Conservation (phyloP, 1,140 invertebrate genomes). For the Pseudachorutes palmiensis region DNA sequence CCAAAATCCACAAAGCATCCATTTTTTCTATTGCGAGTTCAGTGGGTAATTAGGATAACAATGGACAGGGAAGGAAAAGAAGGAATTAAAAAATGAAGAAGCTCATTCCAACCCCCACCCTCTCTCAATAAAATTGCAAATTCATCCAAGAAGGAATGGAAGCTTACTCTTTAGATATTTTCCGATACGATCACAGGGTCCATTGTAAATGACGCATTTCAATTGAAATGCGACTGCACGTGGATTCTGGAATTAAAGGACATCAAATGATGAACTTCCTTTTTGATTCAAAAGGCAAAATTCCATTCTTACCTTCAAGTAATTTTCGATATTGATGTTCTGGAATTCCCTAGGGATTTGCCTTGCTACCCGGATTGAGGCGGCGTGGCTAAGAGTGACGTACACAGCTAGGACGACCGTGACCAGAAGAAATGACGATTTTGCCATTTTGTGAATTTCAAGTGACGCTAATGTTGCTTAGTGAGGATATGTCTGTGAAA, state of each 20-base stretch:
- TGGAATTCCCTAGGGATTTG: slow-evolving; percentile 35
- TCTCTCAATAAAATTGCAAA: too few relatives aligned
- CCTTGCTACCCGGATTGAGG: slow-evolving; percentile 19
- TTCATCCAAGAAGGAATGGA: not conserved
- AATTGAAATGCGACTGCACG: slow-evolving; percentile 35
- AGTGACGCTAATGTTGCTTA: not conserved
- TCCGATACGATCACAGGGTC: slow-evolving; percentile 34
- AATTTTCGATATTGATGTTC: slow-evolving; percentile 38
- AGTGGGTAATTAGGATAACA: too few relatives aligned
- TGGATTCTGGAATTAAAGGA: slow-evolving; percentile 27
- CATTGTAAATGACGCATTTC: slow-evolving; percentile 38
- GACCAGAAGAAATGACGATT: slow-evolving; percentile 13
- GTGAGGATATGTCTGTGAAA: not conserved
- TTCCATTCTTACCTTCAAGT: slow-evolving; percentile 31
- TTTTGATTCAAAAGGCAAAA: not conserved
- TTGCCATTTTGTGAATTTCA: not conserved
- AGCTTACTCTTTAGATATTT: slow-evolving; percentile 35
- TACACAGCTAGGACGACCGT: slow-evolving; percentile 16
- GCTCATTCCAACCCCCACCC: too few relatives aligned
- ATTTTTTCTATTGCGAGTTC: too few relatives aligned
- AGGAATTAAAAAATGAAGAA: too few relatives aligned
- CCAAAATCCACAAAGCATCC: too few relatives aligned
- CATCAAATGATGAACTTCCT: not conserved
- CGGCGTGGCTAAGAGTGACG: slow-evolving; percentile 15
- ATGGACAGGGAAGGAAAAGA: too few relatives aligned